These are phyloP conservation scores for Trichomycterus rosablanca DNA, from an alignment of 2,113 vertebrate species.

Conservation along the genomic window DNA sequence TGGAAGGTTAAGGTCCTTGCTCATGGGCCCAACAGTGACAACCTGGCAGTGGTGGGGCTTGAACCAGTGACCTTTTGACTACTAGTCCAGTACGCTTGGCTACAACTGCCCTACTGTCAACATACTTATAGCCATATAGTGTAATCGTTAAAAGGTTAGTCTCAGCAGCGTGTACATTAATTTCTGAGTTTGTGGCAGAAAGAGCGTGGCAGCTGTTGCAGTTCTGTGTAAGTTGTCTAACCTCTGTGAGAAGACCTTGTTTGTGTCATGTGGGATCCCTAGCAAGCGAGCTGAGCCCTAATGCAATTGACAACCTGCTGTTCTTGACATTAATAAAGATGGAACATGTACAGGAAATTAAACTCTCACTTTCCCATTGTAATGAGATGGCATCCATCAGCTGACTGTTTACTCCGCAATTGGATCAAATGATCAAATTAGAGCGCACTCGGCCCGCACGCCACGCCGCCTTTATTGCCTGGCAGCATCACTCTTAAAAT, in stretches of 20 bases:
- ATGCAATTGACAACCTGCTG: slow-evolving; percentile 64
- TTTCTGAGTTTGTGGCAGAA: too few species aligned
- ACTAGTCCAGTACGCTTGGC: too few species aligned
- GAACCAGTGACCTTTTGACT: too few species aligned
- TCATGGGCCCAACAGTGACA: too few species aligned
- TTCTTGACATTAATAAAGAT: slow-evolving; percentile 72
- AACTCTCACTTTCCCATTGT: slow-evolving; percentile 68
- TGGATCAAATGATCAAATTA: slow-evolving; percentile 66
- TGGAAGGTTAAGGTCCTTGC: too few species aligned
- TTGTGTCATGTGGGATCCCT: slow-evolving; percentile 54
- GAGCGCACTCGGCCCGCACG: slow-evolving; percentile 53
- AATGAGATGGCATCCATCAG: slow-evolving; percentile 72
- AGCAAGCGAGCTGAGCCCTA: slow-evolving; percentile 40
- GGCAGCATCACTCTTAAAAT: slow-evolving; percentile 61
- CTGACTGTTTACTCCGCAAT: slow-evolving; percentile 66
- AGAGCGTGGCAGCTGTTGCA: slow-evolving; percentile 22
- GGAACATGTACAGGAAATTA: slow-evolving; percentile 72
- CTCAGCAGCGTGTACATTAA: too few species aligned
- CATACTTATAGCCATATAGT: too few species aligned
- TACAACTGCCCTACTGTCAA: too few species aligned
- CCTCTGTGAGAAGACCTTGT: slow-evolving; percentile 51
- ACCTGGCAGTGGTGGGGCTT: too few species aligned
- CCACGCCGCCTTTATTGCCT: slow-evolving; percentile 46
- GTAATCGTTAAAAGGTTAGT: too few species aligned
- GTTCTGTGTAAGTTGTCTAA: slow-evolving; percentile 44